Percentiles rank a stretch among this genome's conserved stretches.
phyloP scores from a whole-genome alignment of 2,113 vertebrate genomes.

The Crotalus helleri region DNA sequence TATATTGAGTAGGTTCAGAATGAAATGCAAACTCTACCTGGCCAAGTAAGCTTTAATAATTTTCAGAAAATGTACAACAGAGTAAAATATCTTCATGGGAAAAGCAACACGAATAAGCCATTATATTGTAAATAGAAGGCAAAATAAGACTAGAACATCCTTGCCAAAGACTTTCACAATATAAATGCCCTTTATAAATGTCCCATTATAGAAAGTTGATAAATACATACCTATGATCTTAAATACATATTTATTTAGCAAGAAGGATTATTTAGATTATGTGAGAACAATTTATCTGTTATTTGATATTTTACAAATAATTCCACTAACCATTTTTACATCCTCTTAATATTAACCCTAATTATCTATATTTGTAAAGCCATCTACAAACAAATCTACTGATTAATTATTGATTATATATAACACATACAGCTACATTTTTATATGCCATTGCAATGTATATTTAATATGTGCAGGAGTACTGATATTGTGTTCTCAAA shows the following conservation, averaged over 20 bases:
- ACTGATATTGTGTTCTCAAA: too few relatives aligned
- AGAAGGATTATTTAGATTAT: not conserved
- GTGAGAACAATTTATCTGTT: not conserved
- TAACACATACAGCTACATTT: not conserved
- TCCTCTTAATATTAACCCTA: not conserved
- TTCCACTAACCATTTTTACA: not conserved
- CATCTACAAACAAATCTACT: not conserved
- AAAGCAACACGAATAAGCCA: not conserved
- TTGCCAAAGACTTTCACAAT: not conserved
- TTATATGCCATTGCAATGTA: not conserved
- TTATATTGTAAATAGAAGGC: not conserved
- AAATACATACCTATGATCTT: fast-evolving
- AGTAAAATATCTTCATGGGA: not conserved
- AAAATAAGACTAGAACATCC: not conserved
- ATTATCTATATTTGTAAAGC: not conserved
- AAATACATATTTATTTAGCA: not conserved
- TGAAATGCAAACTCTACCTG: not conserved
- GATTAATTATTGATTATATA: not conserved
- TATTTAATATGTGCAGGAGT: not conserved
- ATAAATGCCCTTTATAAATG: not conserved
- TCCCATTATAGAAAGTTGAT: not conserved
- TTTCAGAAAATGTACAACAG: not conserved
- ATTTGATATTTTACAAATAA: not conserved
- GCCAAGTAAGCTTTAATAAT: fast-evolving
- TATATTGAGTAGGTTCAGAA: not conserved